phyloP scores from a whole-genome alignment of 1,140 invertebrate genomes.

The Meloidogyne floridensis region DNA sequence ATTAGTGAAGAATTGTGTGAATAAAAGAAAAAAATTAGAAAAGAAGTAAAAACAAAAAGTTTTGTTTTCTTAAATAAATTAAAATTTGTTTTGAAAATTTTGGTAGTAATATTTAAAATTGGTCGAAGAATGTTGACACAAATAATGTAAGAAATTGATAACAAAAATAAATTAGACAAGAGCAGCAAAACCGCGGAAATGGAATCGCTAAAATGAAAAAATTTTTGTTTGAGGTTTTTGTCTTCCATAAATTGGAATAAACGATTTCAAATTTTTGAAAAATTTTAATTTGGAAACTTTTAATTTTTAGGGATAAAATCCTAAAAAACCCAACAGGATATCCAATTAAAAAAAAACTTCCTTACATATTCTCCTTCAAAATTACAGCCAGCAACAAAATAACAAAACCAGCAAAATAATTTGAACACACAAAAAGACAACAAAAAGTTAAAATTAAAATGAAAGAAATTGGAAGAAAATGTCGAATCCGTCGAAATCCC shows the following conservation, averaged over 20 bases:
- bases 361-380: neutral
- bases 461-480: neutral
- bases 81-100: neutral
- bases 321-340: too few species aligned
- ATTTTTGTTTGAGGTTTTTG: too few species aligned
- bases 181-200: neutral
- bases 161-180: conserved; percentile 4
- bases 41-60: neutral
- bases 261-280: too few species aligned
- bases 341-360: neutral
- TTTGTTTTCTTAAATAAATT: neutral
- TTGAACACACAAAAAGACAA: neutral
- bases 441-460: conserved; percentile 7
- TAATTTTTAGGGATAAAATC: too few species aligned
- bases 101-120: neutral
- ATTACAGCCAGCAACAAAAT: neutral
- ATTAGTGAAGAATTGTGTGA: neutral
- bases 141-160: conserved; percentile 3
- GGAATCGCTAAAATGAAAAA: neutral
- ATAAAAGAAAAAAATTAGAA: neutral
- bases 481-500: conserved; percentile 12
- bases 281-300: too few species aligned
- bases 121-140: neutral
- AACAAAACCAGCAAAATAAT: neutral
- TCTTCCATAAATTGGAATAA: too few species aligned